phyloP scores from a whole-genome alignment of 2,113 vertebrate species.

The Sisor rabdophorus region DNA sequence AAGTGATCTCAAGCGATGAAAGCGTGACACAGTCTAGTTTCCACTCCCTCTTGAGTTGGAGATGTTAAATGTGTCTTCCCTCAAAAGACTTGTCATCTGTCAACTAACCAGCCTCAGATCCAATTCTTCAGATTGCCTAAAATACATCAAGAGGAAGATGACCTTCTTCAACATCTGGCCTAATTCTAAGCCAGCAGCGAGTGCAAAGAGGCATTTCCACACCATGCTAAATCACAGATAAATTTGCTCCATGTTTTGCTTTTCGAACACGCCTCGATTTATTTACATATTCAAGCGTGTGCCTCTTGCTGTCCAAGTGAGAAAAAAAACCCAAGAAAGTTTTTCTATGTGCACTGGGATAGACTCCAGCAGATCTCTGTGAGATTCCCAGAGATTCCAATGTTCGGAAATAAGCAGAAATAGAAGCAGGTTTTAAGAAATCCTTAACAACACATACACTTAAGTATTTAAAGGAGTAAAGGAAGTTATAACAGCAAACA shows the following conservation, averaged over 20 bases:
- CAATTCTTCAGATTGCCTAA: constrained; percentile 60
- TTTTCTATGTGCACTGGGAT: no score
- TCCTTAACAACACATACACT: no score
- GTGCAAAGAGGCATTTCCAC: constrained; percentile 61
- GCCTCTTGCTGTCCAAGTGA: no score
- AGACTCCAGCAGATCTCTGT: background rate
- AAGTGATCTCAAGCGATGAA: constrained; percentile 47
- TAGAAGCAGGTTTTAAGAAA: no score
- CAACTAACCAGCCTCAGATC: constrained; percentile 58
- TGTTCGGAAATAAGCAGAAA: no score
- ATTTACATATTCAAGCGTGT: background rate
- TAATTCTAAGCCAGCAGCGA: constrained; percentile 67
- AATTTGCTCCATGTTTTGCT: constrained; percentile 55
- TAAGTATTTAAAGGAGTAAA: no score
- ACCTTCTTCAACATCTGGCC: constrained; percentile 75
- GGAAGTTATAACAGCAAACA: no score
- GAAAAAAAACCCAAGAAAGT: no score
- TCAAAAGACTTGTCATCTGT: constrained; percentile 63
- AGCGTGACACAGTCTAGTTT: constrained; percentile 51
- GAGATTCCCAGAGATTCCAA: background rate
- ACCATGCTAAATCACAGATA: constrained; percentile 53
- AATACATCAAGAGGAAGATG: constrained; percentile 62
- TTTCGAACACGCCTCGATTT: background rate
- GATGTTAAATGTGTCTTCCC: constrained; percentile 56
- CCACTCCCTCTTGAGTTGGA: constrained; percentile 33